A percentile compares a stretch with the other conserved stretches of the same genome.
Evolutionary conservation across 2,113 vertebrate genomes (phyloP).

Genomic region (Leiothrix lutea): DNA sequence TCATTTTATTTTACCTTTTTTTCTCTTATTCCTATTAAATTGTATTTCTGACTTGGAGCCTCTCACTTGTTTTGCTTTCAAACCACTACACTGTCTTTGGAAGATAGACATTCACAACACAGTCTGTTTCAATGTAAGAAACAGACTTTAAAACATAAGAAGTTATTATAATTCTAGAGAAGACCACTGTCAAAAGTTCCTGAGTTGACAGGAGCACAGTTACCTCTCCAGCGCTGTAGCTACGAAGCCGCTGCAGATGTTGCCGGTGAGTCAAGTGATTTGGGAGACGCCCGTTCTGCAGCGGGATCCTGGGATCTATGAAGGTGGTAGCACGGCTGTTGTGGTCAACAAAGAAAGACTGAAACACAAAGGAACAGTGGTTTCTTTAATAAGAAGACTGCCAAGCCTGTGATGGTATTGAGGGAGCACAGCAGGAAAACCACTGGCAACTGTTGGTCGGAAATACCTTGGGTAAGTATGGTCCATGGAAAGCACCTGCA

Average conservation of each 20-base stretch:
- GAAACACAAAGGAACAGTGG: background rate
- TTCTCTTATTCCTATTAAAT: no score
- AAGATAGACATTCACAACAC: background rate
- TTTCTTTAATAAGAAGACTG: background rate
- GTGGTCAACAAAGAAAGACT: slow-evolving; percentile 99
- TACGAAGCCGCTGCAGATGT: slow-evolving; percentile 93
- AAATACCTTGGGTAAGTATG: background rate
- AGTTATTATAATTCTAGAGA: background rate
- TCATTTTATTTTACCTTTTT: no score
- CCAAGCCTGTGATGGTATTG: background rate
- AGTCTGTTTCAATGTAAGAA: background rate
- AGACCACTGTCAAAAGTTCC: background rate
- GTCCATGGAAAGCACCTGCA: background rate
- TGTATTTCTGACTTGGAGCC: no score
- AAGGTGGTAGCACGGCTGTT: slow-evolving; percentile 97
- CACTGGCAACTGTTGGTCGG: background rate
- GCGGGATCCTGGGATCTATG: slow-evolving; percentile 94
- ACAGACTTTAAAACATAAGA: background rate
- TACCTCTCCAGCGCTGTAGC: slow-evolving; percentile 98
- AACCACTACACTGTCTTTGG: no score
- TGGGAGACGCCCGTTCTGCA: slow-evolving; percentile 91
- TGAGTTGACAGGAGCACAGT: background rate
- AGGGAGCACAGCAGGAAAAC: background rate
- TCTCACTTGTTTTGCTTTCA: no score
- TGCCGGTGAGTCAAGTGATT: slow-evolving; percentile 92